Evolutionary conservation across 2,888 invertebrate species (phyloP), one percentile per base, ranked within the genome.

Genomic region (Dicycla oo): DNA sequence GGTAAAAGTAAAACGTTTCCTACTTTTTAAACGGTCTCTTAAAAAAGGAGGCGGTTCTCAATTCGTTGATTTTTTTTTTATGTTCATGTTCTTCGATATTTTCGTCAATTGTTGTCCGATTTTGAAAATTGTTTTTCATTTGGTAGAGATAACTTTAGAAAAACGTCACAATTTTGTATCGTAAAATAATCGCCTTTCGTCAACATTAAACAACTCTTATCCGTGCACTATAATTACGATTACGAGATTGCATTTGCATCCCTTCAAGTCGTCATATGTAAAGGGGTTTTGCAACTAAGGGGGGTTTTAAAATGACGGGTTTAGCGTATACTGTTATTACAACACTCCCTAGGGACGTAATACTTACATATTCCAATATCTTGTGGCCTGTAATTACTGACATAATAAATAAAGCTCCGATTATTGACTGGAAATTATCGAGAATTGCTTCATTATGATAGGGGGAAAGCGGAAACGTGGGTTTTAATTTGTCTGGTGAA

Each of bases 321-420:
- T 73, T 71, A 68, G 65, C 69, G 26, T 61, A 74, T 49, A 62
- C 63, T 58, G 66, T 80, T 56, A 86, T 80, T 78, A 74, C 20
- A 54, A 67, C 63, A 60, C 60, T 57, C 57, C 49, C 26, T 20
- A 23, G 68, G 75, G 73, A 64, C 45, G 47, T 63, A 8, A 63
- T 81, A 65, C 76, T 82, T 78, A 86, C 75, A 78, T 72, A 81
- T 82, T 26, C 63, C 65, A 68, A 62, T 70, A 60, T 76, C 58
- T 66, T 65, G 68, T 61, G 49, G 61, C 58, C 58, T 66, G 63
- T 78, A 69, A 80, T 82, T 78, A 75, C 64, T 49, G 64, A 30
- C 43, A 54, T 53, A 58, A 58, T 62, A 64, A 51, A 57, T 11
- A 13, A 34, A 61, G 38, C 13, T 66, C 15, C 47, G 68, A 75